These are phyloP conservation scores for Monodelphis domestica DNA, from an alignment of 2,797 vertebrate genomes.

Conservation along the genomic window DNA sequence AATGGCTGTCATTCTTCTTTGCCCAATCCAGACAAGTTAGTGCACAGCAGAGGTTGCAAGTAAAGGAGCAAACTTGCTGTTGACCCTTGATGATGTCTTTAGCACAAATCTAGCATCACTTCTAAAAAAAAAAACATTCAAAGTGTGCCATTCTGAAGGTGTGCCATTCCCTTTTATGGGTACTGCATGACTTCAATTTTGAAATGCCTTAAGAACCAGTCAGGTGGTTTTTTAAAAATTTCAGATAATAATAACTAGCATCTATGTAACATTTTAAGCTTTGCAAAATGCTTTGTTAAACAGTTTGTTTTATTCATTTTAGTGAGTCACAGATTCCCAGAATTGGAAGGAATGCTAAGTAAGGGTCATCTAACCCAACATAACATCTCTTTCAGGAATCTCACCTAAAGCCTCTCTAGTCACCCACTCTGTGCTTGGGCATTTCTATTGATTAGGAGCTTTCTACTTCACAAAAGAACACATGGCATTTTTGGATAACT, in stretches of 20 bases:
- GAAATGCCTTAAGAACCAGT: not conserved
- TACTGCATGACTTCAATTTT: not conserved
- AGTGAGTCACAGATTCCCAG: not conserved
- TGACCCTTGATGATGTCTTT: not conserved
- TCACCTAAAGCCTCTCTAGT: not conserved
- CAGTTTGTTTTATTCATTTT: not conserved
- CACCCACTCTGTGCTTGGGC: not conserved
- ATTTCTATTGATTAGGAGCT: not conserved
- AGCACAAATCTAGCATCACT: not conserved
- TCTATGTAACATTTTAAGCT: not conserved
- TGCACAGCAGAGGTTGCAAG: not conserved
- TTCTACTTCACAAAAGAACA: not conserved
- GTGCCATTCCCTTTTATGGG: not conserved
- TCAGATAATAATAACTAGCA: not conserved
- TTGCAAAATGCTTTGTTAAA: not conserved
- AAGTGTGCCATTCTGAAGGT: not conserved
- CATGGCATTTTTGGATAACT: not conserved
- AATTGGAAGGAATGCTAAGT: not conserved
- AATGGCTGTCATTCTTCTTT: not conserved
- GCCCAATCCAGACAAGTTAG: not conserved
- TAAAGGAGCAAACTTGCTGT: not conserved
- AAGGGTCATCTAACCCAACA: not conserved
- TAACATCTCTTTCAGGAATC: not conserved
- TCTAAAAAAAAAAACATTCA: not conserved
- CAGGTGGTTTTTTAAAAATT: too few species aligned